Percentiles rank a stretch among this genome's conserved stretches.
phyloP scores from a whole-genome alignment of 2,888 invertebrate genomes.

The Oligia fasciuncula region DNA sequence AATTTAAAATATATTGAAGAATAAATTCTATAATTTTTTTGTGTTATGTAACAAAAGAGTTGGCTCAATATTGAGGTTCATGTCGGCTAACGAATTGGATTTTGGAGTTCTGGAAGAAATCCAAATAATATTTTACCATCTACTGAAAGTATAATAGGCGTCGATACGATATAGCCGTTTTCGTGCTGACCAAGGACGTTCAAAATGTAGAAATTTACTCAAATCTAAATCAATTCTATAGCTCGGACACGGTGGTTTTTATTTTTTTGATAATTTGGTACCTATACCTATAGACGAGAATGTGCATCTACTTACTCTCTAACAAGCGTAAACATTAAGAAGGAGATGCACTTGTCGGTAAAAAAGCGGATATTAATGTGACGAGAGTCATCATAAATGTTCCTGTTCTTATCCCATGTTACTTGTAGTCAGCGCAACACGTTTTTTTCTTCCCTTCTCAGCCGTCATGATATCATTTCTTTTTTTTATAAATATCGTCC shows the following conservation, averaged over 20 bases:
- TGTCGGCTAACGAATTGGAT: conserved; percentile 18
- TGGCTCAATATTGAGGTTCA: conserved; percentile 40
- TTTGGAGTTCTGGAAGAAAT: conserved; percentile 35
- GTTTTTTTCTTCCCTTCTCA: not conserved
- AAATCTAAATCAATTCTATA: not conserved
- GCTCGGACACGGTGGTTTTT: no score
- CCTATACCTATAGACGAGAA: no score
- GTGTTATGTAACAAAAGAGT: conserved; percentile 7
- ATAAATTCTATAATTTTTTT: not conserved
- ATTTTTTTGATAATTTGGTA: no score
- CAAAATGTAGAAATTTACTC: not conserved
- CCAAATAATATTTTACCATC: conserved; percentile 27
- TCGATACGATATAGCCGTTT: not conserved
- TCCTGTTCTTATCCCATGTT: not conserved
- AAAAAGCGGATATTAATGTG: not conserved
- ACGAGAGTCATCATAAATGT: not conserved
- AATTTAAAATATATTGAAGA: not conserved
- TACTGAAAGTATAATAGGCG: not conserved
- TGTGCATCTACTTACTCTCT: no score
- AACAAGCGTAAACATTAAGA: no score
- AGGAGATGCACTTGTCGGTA: not conserved
- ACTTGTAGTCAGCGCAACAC: not conserved
- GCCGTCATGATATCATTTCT: not conserved
- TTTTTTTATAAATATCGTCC: not conserved
- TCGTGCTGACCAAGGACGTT: not conserved